These are phyloP conservation scores for Antennarius maculatus DNA, from an alignment of 2,797 vertebrate genomes.

Conservation along the genomic window DNA sequence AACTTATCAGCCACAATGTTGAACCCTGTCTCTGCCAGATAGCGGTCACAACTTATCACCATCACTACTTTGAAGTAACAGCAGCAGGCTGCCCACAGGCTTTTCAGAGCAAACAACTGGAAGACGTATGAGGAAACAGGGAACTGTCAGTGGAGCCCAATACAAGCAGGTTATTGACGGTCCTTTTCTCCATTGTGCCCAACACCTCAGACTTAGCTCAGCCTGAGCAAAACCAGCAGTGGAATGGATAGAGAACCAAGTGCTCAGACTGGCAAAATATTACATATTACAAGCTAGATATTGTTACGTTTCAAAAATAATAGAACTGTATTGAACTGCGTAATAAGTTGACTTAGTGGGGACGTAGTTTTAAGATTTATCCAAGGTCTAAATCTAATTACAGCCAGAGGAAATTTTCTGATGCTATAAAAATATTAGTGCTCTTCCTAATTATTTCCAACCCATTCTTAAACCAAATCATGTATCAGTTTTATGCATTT, in stretches of 20 bases:
- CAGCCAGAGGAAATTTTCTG: too few relatives aligned
- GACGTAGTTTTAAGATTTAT: too few relatives aligned
- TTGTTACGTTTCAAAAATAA: slow-evolving; percentile 7
- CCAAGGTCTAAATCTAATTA: too few relatives aligned
- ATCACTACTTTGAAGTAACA: slow-evolving; percentile 19
- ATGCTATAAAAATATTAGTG: slow-evolving; percentile 8
- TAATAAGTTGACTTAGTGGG: background rate
- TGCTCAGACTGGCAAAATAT: background rate
- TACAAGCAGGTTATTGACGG: slow-evolving; percentile 19
- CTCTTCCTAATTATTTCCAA: slow-evolving; percentile 16
- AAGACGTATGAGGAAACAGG: slow-evolving; percentile 16
- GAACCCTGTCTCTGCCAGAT: slow-evolving; percentile 19
- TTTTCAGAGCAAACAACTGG: slow-evolving; percentile 19
- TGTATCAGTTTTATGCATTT: slow-evolving; percentile 41
- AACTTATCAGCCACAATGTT: slow-evolving; percentile 23
- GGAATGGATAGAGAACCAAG: slow-evolving; percentile 14
- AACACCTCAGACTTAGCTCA: slow-evolving; percentile 14
- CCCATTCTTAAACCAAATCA: slow-evolving; percentile 17
- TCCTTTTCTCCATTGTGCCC: background rate
- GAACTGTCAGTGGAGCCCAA: slow-evolving; percentile 18
- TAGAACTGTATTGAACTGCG: slow-evolving; percentile 7
- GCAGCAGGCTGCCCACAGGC: slow-evolving; percentile 21
- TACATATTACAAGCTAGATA: background rate
- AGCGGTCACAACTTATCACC: slow-evolving; percentile 21
- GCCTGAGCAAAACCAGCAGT: slow-evolving; percentile 22